These are phyloP conservation scores for Hedychridium roseum DNA, from an alignment of 2,888 invertebrate species.

Conservation along the genomic window DNA sequence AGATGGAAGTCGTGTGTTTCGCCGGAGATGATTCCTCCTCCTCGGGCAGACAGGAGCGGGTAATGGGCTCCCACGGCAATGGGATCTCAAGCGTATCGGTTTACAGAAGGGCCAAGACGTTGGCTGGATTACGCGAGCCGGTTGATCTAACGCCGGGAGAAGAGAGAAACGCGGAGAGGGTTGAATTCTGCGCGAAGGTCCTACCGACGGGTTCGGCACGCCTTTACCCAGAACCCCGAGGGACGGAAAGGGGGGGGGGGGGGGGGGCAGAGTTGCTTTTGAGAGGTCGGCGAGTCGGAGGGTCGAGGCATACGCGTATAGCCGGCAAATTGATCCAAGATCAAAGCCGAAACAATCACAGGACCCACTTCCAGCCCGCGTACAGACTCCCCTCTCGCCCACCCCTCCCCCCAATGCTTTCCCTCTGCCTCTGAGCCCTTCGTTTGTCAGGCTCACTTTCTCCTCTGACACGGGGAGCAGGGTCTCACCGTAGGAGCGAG, in stretches of 20 bases:
- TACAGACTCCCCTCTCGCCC: slow-evolving; percentile 13
- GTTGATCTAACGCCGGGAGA: slow-evolving; percentile 8
- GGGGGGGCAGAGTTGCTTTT: slow-evolving; percentile 27
- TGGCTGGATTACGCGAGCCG: slow-evolving; percentile 31
- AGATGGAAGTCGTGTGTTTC: too few relatives aligned
- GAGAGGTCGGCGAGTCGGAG: slow-evolving; percentile 44
- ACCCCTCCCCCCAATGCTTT: slow-evolving; percentile 8
- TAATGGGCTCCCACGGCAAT: slow-evolving; percentile 43
- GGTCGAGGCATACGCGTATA: slow-evolving; percentile 52
- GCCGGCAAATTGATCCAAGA: slow-evolving; percentile 64
- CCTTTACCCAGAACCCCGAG: too few relatives aligned
- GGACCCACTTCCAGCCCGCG: slow-evolving; percentile 51
- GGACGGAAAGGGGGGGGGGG: slow-evolving; percentile 7
- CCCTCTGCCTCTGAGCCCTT: slow-evolving; percentile 15
- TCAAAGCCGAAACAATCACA: slow-evolving; percentile 64
- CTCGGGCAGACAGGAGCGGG: slow-evolving; percentile 30
- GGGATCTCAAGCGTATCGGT: slow-evolving; percentile 56
- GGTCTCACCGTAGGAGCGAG: slow-evolving; percentile 32
- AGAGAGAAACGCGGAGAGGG: slow-evolving; percentile 13
- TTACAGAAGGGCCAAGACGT: slow-evolving; percentile 43
- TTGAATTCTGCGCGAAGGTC: slow-evolving; percentile 17
- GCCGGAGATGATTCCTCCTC: slow-evolving; percentile 27
- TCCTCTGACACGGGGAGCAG: too few relatives aligned
- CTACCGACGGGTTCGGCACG: too few relatives aligned
- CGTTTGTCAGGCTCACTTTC: background rate